Evolutionary conservation across 2,888 invertebrate genomes (phyloP), one percentile per base, ranked within the genome.

Genomic region (Synanthedon vespiformis): DNA sequence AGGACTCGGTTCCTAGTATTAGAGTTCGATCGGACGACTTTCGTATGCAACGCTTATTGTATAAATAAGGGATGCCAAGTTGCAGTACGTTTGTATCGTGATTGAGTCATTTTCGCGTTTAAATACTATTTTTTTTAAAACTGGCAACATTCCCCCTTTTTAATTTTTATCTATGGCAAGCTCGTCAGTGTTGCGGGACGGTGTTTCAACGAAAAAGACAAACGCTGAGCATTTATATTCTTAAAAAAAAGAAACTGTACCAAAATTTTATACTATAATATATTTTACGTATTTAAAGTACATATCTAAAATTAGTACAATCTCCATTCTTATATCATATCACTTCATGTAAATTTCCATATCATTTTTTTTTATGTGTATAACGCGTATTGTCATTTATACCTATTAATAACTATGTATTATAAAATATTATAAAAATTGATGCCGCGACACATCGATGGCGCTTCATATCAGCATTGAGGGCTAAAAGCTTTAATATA

Each of bases 11-110:
- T 77, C 73, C 63, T 65, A 64, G 63, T 77, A 82, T 80, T 76
- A 18, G 56, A 62, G 66, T 63, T 62, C 67, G 67, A 55, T 59
- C 54, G 65, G 68, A 76, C 85, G 84, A 84, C 77, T 67, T 62
- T 74, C 80, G 87, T 87, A 87, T 87, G 86, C 87, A 87, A 87
- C 87, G 85, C 87, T 87, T 87, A 87, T 87, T 87, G 80, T 83
- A 81, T 79, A 68, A 77, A 87, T 86, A 86, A 83, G 86, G 83
- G 81, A 71, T 76, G 77, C 80, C 80, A 73, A 74, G 86, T 86
- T 87, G 87, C 86, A 87, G 83, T 87, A 87, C 87, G 78, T 48
- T 13, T 48, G 12, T 74, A 76, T 85, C 84, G 86, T 85, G 86
- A 79, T 76, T 75, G 84, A 84, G 85, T 86, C 86, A 77, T 69